A percentile compares a stretch with the other conserved stretches of the same genome.
Evolutionary conservation across 2,888 invertebrate species (phyloP).

Genomic region (Rambutsinella grinnellia): DNA sequence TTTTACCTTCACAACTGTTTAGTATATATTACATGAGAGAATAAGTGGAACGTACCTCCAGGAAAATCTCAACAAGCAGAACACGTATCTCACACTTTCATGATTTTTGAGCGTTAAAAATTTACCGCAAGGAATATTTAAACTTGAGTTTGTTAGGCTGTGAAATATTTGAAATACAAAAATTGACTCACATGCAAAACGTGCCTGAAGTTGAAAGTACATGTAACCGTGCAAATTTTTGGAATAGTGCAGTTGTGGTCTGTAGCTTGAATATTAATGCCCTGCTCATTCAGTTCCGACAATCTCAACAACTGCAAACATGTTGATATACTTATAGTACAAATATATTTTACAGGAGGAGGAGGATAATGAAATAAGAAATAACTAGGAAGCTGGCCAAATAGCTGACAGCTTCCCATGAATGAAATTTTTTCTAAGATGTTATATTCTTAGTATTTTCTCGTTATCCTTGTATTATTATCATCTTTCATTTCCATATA

Average conservation of each 20-base stretch:
- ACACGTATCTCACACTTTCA: not conserved
- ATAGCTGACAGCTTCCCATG: constrained; percentile 45
- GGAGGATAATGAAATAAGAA: no score
- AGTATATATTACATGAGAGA: no score
- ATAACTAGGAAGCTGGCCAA: constrained; percentile 36
- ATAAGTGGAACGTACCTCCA: no score
- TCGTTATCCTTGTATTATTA: not conserved
- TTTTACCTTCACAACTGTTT: no score
- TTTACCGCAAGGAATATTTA: not conserved
- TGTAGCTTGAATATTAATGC: not conserved
- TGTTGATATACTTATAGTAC: no score
- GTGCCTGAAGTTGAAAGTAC: no score
- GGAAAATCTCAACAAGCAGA: not conserved
- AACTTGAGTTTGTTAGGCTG: no score
- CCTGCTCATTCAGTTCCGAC: not conserved
- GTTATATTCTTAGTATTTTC: constrained; percentile 12
- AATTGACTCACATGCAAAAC: no score
- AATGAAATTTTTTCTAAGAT: constrained; percentile 32
- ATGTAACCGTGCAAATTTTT: not conserved
- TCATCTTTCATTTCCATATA: not conserved
- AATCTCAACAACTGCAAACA: no score
- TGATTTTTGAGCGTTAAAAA: not conserved
- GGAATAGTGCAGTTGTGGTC: not conserved
- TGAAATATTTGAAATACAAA: no score
- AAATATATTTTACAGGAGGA: no score